Percentiles rank a stretch among this genome's conserved stretches.
Conservation (phyloP, 2,888 invertebrate genomes). For the Oligia latruncula region DNA sequence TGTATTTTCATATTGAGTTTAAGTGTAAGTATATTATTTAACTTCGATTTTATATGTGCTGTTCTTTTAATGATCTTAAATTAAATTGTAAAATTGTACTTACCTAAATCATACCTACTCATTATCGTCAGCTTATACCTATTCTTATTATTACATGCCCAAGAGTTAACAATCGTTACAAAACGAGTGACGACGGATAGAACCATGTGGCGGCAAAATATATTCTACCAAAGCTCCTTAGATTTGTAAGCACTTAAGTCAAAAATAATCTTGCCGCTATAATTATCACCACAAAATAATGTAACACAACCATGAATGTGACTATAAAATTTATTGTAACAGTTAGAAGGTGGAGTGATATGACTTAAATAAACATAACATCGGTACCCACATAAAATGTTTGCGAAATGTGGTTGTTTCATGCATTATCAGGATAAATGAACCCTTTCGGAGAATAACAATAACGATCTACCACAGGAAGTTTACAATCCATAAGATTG, state of each 20-base stretch:
- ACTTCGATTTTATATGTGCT: too few species aligned
- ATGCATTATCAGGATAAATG: constrained; percentile 14
- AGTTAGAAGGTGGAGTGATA: neutral
- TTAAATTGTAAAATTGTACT: neutral
- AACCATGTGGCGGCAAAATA: neutral
- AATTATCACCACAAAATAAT: neutral
- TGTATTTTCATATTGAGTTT: too few species aligned
- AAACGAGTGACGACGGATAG: neutral
- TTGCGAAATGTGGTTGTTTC: neutral
- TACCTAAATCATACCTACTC: neutral
- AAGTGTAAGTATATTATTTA: too few species aligned
- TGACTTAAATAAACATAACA: neutral
- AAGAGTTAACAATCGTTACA: neutral
- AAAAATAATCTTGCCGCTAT: too few species aligned
- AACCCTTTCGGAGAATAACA: constrained; percentile 11
- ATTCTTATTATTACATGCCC: neutral
- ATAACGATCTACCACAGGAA: neutral
- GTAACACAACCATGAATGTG: neutral
- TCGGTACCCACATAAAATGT: neutral
- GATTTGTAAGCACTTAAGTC: neutral
- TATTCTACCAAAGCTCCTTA: neutral
- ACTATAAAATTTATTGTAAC: neutral
- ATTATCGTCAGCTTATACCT: neutral
- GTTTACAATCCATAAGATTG: constrained; percentile 22
- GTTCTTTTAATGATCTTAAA: too few species aligned